Conservation (phyloP, 1,140 invertebrate species). For the Idris sp. region DNA sequence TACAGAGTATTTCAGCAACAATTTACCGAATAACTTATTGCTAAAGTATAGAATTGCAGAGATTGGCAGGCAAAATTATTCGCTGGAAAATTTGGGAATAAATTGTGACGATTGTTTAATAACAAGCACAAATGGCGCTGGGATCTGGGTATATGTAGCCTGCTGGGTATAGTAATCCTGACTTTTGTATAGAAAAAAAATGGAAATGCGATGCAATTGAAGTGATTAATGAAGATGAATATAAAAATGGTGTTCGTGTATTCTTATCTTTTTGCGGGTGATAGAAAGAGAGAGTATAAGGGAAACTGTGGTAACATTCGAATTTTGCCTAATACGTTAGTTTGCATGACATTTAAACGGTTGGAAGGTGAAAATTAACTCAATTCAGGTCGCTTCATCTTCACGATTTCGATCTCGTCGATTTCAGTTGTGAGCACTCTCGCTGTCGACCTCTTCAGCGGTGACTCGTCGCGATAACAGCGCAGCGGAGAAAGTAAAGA, state of each 20-base stretch:
- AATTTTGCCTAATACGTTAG: conserved; percentile 14
- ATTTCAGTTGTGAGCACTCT: conserved; percentile 54
- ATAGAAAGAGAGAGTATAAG: not conserved
- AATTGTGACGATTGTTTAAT: not conserved
- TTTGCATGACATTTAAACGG: conserved; percentile 29
- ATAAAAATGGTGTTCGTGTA: not conserved
- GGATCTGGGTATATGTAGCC: too few relatives aligned
- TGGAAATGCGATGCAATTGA: too few relatives aligned
- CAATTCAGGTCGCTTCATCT: conserved; percentile 57
- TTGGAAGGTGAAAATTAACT: conserved; percentile 45
- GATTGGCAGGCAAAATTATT: too few relatives aligned
- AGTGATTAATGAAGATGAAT: conserved; percentile 3
- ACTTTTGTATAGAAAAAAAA: too few relatives aligned
- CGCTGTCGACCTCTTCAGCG: conserved; percentile 44
- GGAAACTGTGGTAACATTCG: too few relatives aligned
- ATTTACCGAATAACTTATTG: too few relatives aligned
- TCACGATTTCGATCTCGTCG: conserved; percentile 51
- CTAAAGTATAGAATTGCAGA: too few relatives aligned
- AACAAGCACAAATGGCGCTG: too few relatives aligned
- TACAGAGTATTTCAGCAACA: not conserved
- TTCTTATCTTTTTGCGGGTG: not conserved
- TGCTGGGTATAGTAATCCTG: too few relatives aligned
- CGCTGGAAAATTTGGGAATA: too few relatives aligned
- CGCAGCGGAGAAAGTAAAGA: conserved; percentile 61
- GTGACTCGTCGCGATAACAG: conserved; percentile 44